A percentile compares a stretch with the other conserved stretches of the same genome.
Conservation (phyloP, 2,888 invertebrate genomes). For the Acleris laterana region DNA sequence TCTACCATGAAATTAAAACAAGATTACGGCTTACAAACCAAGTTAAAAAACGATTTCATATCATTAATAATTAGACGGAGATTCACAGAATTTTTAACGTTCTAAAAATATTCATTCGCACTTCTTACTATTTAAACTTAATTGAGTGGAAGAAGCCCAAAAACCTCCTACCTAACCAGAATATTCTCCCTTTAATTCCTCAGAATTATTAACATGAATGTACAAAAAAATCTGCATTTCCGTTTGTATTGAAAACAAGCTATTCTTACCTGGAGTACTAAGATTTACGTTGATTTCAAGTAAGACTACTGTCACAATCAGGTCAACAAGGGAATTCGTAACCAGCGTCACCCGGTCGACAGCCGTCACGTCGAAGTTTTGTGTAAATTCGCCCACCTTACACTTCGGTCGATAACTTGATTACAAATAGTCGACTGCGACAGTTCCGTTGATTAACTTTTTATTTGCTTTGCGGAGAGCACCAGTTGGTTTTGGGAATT, state of each 20-base stretch:
- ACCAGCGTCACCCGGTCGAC: conserved; percentile 24
- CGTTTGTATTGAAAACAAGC: no score
- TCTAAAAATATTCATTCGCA: no score
- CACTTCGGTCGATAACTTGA: conserved; percentile 28
- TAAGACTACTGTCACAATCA: conserved; percentile 12
- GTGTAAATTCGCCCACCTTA: conserved; percentile 31
- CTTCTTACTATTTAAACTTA: no score
- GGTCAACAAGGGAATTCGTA: conserved; percentile 32
- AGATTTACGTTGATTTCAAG: conserved; percentile 1
- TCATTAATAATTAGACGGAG: no score
- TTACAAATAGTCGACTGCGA: conserved; percentile 32
- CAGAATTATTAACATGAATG: no score
- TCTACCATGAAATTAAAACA: neutral
- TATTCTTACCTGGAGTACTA: neutral
- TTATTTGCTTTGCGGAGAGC: conserved; percentile 13
- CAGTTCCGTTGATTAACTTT: conserved; percentile 34
- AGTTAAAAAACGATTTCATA: no score
- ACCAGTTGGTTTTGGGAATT: neutral
- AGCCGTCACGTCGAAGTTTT: conserved; percentile 26
- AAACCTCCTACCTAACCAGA: no score
- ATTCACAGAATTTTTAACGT: no score
- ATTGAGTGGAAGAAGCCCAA: no score
- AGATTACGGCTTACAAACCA: no score
- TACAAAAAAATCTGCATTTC: no score
- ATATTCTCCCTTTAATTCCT: no score